Percentiles rank a stretch among this genome's conserved stretches.
Evolutionary conservation across 2,797 vertebrate species (phyloP).

Genomic region (Eptatretus atami): DNA sequence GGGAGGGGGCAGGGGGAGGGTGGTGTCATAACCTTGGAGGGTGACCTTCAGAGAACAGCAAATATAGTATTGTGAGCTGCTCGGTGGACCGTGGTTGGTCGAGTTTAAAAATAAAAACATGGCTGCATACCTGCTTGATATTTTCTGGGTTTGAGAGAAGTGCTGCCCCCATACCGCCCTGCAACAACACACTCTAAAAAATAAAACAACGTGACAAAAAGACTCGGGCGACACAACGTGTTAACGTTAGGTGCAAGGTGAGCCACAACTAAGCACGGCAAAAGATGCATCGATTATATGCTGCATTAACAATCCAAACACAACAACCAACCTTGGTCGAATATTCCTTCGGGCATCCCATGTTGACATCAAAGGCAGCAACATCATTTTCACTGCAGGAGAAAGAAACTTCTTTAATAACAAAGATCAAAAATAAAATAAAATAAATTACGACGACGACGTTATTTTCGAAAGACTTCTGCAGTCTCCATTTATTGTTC

Average conservation of each 20-base stretch:
- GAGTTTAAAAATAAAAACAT: background rate
- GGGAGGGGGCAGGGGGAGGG: too few species aligned
- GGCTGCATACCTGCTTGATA: constrained; percentile 45
- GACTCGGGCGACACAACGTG: background rate
- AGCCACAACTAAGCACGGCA: too few species aligned
- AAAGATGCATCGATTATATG: too few species aligned
- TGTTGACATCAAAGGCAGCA: constrained; percentile 66
- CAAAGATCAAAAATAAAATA: too few species aligned
- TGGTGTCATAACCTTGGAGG: too few species aligned
- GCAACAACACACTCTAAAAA: constrained; percentile 7
- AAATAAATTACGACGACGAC: too few species aligned
- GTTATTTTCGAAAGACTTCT: too few species aligned
- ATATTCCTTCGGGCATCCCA: constrained; percentile 93
- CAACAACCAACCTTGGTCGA: constrained; percentile 41
- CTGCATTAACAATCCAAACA: too few species aligned
- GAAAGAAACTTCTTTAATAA: too few species aligned
- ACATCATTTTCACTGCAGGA: constrained; percentile 44
- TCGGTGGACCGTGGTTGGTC: background rate
- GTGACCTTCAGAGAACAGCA: background rate
- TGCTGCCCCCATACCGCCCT: constrained; percentile 93
- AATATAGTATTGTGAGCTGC: background rate
- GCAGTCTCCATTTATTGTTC: too few species aligned
- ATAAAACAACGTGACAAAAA: background rate
- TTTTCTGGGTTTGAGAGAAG: constrained; percentile 52
- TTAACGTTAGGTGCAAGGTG: background rate